Conservation (phyloP, 2,888 invertebrate species). For the Microctonus aethiopoides region DNA sequence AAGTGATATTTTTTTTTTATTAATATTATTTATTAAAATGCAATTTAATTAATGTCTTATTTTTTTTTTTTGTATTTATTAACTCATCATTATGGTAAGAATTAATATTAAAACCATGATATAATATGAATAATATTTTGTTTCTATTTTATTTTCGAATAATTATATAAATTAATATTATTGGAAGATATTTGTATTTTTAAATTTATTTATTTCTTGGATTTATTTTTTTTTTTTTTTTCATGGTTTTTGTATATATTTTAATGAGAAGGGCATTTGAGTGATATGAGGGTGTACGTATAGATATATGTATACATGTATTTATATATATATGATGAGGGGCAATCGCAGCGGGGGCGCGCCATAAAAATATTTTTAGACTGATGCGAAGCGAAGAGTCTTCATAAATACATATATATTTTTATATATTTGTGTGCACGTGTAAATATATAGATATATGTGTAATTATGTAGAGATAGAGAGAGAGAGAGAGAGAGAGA, state of each 20-base stretch:
- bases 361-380: constrained; percentile 68
- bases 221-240: constrained; percentile 6
- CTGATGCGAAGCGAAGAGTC: constrained; percentile 35
- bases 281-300: background rate
- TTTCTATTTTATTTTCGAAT: too few species aligned
- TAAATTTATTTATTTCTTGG: background rate
- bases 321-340: constrained; percentile 20
- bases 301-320: constrained; percentile 38
- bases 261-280: background rate
- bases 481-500: constrained; percentile 19
- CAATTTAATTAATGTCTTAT: background rate
- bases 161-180: too few species aligned
- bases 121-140: too few species aligned
- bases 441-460: constrained; percentile 2
- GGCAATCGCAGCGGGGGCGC: constrained; percentile 63
- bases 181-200: background rate
- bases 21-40: too few species aligned
- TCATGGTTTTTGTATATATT: background rate
- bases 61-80: too few species aligned
- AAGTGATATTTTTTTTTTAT: too few species aligned
- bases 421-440: too few species aligned
- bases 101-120: too few species aligned
- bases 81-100: background rate
- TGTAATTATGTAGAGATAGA: constrained; percentile 4
- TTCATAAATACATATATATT: background rate